Percentiles rank a stretch among this genome's conserved stretches.
These are phyloP conservation scores for Dusona sp. DNA, from an alignment of 2,888 invertebrate species.

Conservation along the genomic window DNA sequence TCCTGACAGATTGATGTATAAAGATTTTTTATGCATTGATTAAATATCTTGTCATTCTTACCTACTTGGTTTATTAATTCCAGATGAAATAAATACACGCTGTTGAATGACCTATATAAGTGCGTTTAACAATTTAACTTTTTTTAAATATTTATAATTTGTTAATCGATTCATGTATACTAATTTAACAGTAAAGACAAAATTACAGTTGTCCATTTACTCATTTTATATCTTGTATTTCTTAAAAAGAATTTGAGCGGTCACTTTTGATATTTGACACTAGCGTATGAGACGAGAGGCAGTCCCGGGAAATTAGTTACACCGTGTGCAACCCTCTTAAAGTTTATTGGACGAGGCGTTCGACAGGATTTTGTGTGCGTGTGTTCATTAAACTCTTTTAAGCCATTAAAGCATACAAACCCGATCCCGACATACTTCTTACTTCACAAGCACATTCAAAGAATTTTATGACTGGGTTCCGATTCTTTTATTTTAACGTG, in stretches of 20 bases:
- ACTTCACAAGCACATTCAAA: background rate
- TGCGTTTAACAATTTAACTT: background rate
- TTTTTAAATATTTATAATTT: background rate
- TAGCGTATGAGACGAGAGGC: slow-evolving; percentile 18
- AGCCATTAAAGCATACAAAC: slow-evolving; percentile 26
- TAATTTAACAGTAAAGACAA: background rate
- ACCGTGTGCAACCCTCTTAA: slow-evolving; percentile 40
- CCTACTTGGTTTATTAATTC: no score
- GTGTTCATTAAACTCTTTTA: slow-evolving; percentile 20
- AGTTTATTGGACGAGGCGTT: slow-evolving; percentile 38
- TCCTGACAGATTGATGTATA: no score
- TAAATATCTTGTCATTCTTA: no score
- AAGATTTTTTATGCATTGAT: no score
- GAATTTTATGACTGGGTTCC: background rate
- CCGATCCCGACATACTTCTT: slow-evolving; percentile 8
- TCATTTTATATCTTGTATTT: background rate
- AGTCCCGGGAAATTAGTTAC: slow-evolving; percentile 44
- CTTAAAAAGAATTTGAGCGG: slow-evolving; percentile 38
- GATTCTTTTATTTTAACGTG: background rate
- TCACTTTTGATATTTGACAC: slow-evolving; percentile 66
- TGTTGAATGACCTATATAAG: no score
- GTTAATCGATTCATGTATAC: background rate
- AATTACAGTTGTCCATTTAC: background rate
- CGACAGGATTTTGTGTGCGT: slow-evolving; percentile 38
- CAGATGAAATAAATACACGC: no score